Evolutionary conservation across 2,113 vertebrate species (phyloP), one percentile per base, ranked within the genome.

Genomic region (Coregonus clupeaformis): DNA sequence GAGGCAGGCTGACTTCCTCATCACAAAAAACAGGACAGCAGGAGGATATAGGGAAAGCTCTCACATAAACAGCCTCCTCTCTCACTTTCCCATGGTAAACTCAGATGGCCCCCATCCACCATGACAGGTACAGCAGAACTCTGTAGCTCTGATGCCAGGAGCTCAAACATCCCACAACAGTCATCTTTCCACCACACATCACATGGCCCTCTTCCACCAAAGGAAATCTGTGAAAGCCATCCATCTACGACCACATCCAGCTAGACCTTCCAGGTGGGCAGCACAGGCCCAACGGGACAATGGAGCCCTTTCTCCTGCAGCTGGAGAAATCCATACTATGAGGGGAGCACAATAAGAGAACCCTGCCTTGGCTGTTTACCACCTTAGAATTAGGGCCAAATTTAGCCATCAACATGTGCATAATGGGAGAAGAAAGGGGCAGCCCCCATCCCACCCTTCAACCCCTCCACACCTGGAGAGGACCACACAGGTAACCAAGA

Each of bases 161-260:
- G 18, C 71, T 27, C 68, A 71, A 42, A 36, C 49, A 20, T 73
- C 77, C 47, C 49, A 16, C 49, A 16, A 73, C 77, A 84, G 49
- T 81, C 80, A 82, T 78, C 82, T 55, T 78, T 12, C 29, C 64
- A 72, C 68, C 6, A 3, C 11, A 87, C 6, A 60, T 36, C 64
- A 67, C 27, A 2, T 67, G 27, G 64, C 25, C 29, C 16, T 6
- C 14, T 20, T 20, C 2, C 30, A 11, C 57, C 71, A 30, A 66
- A 84, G 86, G 87, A 87, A 89, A 85, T 81, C 86, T 89, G 88
- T 88, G 77, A 82, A 85, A 87, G 87, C 84, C 76, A 83, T 84
- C 29, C 87, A 85, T 72, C 82, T 87, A 73, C 52, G 75, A 81
- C 83, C n/a, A n/a, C 84, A 24, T 83, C 72, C 85, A 81, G 74